Percentiles rank a stretch among this genome's conserved stretches.
phyloP scores from a whole-genome alignment of 2,888 invertebrate species.

The Thera britannica region DNA sequence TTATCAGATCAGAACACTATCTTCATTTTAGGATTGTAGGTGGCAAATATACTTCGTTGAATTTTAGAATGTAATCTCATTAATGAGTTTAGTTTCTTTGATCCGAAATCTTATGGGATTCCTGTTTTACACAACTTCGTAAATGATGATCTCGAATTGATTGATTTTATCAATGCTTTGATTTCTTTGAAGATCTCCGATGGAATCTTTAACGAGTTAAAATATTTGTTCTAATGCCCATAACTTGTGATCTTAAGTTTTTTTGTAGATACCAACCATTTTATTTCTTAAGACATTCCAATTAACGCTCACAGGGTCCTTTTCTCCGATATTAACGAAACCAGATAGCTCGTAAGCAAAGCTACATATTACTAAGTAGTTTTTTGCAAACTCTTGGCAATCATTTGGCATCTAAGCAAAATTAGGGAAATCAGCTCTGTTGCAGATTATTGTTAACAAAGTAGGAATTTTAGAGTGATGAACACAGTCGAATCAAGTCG shows the following conservation, averaged over 20 bases:
- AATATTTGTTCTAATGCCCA: constrained; percentile 12
- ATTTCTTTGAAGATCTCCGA: constrained; percentile 21
- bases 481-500: too few species aligned
- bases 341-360: too few species aligned
- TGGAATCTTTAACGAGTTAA: background rate
- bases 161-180: constrained; percentile 15
- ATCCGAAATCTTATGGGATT: constrained; percentile 14
- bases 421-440: too few species aligned
- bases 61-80: constrained; percentile 31
- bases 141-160: background rate
- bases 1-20: constrained; percentile 31
- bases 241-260: background rate
- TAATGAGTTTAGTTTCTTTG: constrained; percentile 8
- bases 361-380: too few species aligned
- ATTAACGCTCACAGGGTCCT: too few species aligned
- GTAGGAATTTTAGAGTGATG: too few species aligned
- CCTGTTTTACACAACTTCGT: constrained; percentile 9
- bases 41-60: constrained; percentile 31
- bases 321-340: too few species aligned
- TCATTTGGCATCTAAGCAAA: too few species aligned
- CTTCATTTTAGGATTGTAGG: constrained; percentile 34
- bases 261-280: background rate
- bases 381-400: too few species aligned
- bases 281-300: too few species aligned
- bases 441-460: too few species aligned